Conservation (phyloP, 2,888 invertebrate species). For the Palloptera scutellata region DNA sequence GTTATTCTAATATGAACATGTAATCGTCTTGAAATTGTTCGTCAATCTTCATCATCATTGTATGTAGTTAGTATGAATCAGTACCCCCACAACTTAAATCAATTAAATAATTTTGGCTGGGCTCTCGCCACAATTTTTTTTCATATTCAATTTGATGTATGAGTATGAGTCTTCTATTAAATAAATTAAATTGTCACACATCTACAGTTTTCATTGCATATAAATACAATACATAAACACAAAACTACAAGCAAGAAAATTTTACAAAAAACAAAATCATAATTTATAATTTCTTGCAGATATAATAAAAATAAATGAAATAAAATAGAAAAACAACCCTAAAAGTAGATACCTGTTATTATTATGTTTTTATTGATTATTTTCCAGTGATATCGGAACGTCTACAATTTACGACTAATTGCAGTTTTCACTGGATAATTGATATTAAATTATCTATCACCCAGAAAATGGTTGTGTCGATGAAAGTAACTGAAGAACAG, state of each 20-base stretch:
- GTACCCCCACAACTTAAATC: not conserved
- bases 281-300: not conserved
- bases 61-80: not conserved
- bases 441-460: too few species aligned
- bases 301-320: conserved; percentile 30
- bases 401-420: too few species aligned
- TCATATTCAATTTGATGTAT: conserved; percentile 26
- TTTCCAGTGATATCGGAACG: too few species aligned
- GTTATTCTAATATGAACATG: too few species aligned
- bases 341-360: not conserved
- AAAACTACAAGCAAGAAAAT: not conserved
- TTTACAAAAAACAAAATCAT: not conserved
- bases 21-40: too few species aligned
- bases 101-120: not conserved
- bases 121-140: conserved; percentile 20
- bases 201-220: not conserved
- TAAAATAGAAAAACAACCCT: conserved; percentile 18
- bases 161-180: conserved; percentile 28
- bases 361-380: too few species aligned
- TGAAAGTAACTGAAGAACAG: too few species aligned
- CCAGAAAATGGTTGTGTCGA: too few species aligned
- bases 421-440: too few species aligned
- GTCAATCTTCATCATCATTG: not conserved
- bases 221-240: not conserved
- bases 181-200: conserved; percentile 25